These are phyloP conservation scores for Apodemia mormo DNA, from an alignment of 2,888 invertebrate genomes.

Conservation along the genomic window DNA sequence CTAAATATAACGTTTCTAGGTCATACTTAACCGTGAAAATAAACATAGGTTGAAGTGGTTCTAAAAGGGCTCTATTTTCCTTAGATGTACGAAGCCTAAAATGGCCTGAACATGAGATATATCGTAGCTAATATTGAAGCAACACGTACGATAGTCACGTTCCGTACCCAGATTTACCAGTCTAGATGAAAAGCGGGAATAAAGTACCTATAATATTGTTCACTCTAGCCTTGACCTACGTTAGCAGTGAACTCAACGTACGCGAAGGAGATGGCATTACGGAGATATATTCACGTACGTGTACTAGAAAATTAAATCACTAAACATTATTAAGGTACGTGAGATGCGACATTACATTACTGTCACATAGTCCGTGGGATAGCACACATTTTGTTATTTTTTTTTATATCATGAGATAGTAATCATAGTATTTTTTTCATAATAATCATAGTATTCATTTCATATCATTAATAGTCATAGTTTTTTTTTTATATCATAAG, in stretches of 20 bases:
- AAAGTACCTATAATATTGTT: slow-evolving; percentile 5
- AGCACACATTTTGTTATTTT: too few relatives aligned
- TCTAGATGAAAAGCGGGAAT: not conserved
- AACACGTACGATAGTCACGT: slow-evolving; percentile 7
- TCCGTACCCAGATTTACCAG: not conserved
- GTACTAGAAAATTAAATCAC: too few relatives aligned
- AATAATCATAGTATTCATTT: too few relatives aligned
- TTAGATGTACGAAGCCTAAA: slow-evolving; percentile 10
- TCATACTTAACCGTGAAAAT: not conserved
- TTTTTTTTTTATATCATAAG: too few relatives aligned
- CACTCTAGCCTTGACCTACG: not conserved
- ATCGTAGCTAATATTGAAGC: not conserved
- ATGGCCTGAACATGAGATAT: not conserved
- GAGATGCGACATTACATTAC: too few relatives aligned
- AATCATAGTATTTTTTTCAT: too few relatives aligned
- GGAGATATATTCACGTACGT: not conserved
- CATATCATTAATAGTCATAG: too few relatives aligned
- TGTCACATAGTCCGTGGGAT: too few relatives aligned
- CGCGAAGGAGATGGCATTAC: not conserved
- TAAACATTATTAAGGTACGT: too few relatives aligned
- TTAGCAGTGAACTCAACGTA: not conserved
- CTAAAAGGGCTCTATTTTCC: not conserved
- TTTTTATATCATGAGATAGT: too few relatives aligned
- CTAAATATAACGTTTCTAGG: not conserved
- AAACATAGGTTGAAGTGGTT: not conserved